Evolutionary conservation across 1,140 invertebrate genomes (phyloP).

Genomic region (Trissolcus basalis): DNA sequence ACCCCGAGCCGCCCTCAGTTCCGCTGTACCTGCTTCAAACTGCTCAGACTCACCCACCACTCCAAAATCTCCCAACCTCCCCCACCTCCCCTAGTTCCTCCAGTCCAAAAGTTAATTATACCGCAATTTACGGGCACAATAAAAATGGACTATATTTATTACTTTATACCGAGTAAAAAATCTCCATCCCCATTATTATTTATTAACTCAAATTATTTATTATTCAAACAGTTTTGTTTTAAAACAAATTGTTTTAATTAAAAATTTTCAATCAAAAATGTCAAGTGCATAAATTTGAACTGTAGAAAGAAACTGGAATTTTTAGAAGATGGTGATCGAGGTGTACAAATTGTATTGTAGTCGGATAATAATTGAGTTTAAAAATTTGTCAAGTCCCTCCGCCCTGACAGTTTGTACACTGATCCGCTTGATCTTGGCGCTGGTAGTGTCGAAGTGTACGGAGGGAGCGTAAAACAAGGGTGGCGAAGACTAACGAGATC

Average conservation of each 20-base stretch:
- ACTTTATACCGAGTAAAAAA: too few relatives aligned
- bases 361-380: conserved; percentile 27
- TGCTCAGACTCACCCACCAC: conserved; percentile 1
- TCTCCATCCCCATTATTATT: too few relatives aligned
- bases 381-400: conserved; percentile 23
- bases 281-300: too few relatives aligned
- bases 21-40: conserved; percentile 47
- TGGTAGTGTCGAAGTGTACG: conserved; percentile 44
- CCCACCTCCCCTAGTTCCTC: conserved; percentile 18
- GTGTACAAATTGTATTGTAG: neutral
- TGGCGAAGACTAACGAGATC: conserved; percentile 68
- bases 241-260: too few relatives aligned
- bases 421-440: conserved; percentile 48
- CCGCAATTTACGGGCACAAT: conserved; percentile 26
- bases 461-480: conserved; percentile 55
- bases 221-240: too few relatives aligned
- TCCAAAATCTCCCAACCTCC: conserved; percentile 32
- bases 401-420: conserved; percentile 28
- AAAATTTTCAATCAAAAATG: too few relatives aligned
- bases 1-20: conserved; percentile 56
- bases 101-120: conserved; percentile 32
- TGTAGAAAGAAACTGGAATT: too few relatives aligned
- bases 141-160: conserved; percentile 9
- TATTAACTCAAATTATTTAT: too few relatives aligned
- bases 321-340: too few relatives aligned